These are phyloP conservation scores for Trachelus iudaicus DNA, from an alignment of 2,888 invertebrate species.

Conservation along the genomic window DNA sequence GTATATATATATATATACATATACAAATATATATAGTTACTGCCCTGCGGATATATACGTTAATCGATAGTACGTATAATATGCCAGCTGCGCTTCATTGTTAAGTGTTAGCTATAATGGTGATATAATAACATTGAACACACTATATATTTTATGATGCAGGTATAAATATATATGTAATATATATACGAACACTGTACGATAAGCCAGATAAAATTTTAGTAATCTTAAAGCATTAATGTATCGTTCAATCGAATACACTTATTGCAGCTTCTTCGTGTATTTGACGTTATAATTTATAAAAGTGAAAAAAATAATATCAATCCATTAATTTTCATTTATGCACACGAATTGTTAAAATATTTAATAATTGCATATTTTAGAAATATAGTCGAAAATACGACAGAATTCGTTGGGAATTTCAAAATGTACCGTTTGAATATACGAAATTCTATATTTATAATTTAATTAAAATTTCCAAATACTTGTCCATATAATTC, in stretches of 20 bases:
- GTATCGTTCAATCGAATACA: not conserved
- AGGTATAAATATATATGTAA: not conserved
- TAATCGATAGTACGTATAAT: not conserved
- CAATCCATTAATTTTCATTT: not conserved
- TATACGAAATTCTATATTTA: not conserved
- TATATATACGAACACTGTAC: not conserved
- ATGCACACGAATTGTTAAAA: too few species aligned
- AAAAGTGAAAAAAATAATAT: not conserved
- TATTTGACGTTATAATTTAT: not conserved
- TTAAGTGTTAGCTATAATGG: not conserved
- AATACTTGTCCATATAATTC: not conserved
- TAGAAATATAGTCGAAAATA: too few species aligned
- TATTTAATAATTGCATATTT: too few species aligned
- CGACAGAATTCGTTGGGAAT: too few species aligned
- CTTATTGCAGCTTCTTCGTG: not conserved
- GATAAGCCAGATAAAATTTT: not conserved
- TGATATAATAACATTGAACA: not conserved
- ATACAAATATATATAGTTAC: not conserved
- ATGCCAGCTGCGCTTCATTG: not conserved
- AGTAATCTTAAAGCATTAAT: not conserved
- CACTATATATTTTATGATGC: not conserved
- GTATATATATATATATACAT: not conserved
- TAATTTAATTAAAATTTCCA: not conserved
- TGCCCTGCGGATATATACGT: not conserved
- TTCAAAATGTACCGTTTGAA: not conserved